Conservation (phyloP, 2,888 invertebrate genomes). For the Aspidapion aeneum region DNA sequence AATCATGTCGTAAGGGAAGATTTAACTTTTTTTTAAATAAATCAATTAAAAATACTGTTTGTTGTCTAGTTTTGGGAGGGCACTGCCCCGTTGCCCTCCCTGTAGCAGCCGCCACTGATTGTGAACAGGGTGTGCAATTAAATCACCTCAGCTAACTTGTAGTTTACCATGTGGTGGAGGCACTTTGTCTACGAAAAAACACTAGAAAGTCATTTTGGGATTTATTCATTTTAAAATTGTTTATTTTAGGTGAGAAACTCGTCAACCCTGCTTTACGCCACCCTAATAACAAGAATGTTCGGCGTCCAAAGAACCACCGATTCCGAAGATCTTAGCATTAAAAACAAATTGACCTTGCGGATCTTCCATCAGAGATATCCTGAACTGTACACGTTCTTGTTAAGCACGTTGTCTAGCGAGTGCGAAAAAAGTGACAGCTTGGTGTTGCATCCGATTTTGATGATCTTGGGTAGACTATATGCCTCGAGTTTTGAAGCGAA, state of each 20-base stretch:
- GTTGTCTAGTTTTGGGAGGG: no score
- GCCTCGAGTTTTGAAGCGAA: slow-evolving; percentile 70
- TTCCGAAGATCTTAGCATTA: slow-evolving; percentile 54
- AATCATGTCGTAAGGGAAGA: no score
- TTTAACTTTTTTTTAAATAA: no score
- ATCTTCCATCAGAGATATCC: slow-evolving; percentile 77
- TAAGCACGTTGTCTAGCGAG: slow-evolving; percentile 39
- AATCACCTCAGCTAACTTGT: no score
- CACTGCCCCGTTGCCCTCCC: no score
- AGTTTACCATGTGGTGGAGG: no score
- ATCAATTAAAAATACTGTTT: no score
- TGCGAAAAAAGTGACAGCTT: slow-evolving; percentile 51
- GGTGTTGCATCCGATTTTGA: slow-evolving; percentile 70
- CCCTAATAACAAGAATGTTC: slow-evolving; percentile 81
- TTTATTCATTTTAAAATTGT: no score
- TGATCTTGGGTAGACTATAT: slow-evolving; percentile 74
- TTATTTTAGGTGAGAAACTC: slow-evolving; percentile 73
- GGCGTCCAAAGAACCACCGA: slow-evolving; percentile 70
- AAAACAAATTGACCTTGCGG: slow-evolving; percentile 70
- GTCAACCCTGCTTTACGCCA: slow-evolving; percentile 78
- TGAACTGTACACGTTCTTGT: slow-evolving; percentile 56
- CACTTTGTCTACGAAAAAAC: no score
- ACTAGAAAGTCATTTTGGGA: no score
- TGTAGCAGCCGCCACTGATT: no score
- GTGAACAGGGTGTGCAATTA: no score